These are phyloP conservation scores for Abrostola tripartita DNA, from an alignment of 2,888 invertebrate genomes.

Conservation along the genomic window DNA sequence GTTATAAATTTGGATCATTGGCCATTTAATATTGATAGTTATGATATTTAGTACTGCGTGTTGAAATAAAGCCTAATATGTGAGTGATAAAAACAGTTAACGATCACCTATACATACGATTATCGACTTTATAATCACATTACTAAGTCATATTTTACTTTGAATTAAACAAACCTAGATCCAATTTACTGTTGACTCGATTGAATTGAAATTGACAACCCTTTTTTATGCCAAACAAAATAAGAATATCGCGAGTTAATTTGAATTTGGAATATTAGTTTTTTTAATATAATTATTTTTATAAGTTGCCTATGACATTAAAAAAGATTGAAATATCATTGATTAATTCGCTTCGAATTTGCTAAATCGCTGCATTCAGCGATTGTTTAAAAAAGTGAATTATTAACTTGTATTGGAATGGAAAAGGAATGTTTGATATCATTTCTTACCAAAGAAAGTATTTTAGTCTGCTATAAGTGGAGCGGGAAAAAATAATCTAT, in stretches of 20 bases:
- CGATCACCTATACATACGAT: neutral
- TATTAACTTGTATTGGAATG: constrained; percentile 24
- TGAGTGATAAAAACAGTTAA: constrained; percentile 2
- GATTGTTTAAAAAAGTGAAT: constrained; percentile 31
- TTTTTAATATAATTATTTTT: constrained; percentile 26
- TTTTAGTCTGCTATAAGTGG: constrained; percentile 35
- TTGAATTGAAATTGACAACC: constrained; percentile 10
- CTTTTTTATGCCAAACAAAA: constrained; percentile 12
- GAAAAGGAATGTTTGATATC: constrained; percentile 38
- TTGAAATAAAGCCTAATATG: constrained; percentile 6
- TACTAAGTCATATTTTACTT: neutral
- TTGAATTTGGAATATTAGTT: constrained; percentile 31
- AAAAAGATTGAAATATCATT: too few relatives aligned
- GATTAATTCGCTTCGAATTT: too few relatives aligned
- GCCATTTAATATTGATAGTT: constrained; percentile 3
- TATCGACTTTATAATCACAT: neutral
- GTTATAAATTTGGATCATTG: constrained; percentile 5
- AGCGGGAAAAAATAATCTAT: constrained; percentile 33
- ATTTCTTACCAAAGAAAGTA: constrained; percentile 37
- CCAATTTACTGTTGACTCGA: neutral
- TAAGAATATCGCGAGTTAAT: constrained; percentile 21
- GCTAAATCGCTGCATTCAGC: neutral
- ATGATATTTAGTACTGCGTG: constrained; percentile 3
- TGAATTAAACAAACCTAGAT: neutral
- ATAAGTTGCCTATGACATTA: neutral